Evolutionary conservation across 2,113 vertebrate species (phyloP), one percentile per base, ranked within the genome.

Genomic region (Zootoca vivipara): DNA sequence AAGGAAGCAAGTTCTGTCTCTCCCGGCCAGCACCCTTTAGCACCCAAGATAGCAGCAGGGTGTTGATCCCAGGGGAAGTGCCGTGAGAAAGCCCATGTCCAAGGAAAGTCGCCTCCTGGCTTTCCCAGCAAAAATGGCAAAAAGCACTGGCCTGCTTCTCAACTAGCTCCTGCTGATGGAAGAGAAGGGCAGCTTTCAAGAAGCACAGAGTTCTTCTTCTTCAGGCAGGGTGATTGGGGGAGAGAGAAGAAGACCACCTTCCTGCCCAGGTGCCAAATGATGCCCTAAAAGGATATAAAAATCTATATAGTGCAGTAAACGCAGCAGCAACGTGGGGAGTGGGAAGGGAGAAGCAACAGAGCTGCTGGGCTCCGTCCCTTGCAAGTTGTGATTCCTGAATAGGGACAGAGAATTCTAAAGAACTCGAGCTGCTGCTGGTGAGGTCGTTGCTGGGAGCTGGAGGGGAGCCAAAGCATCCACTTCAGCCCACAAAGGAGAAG

Each of bases 231-330:
- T 3, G 35, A 82, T 52, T 2, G 22, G 28, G 33, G 82, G 20
- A 18, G 33, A 7, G 40, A n/a, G 42, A 5, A 62, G 58, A 46
- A 52, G 42, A 7, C 24, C 82, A 20, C 46, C 67, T 70, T 40
- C 28, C 2, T 1, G 5, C 8, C 42, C 10, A 10, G n/a, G 69
- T 26, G 12, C 28, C 56, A 38, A 0, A 30, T 30, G 77, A 69
- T 94, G 88, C 89, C 93, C 82, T 83, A 81, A 90, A 88, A 77
- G 88, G 30, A 56, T 78, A 86, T 26, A 88, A 82, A 3, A 1
- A 81, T 62, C 74, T 83, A 72, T 83, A 72, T 84, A 58, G 1
- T 7, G 8, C 35, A 22, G 46, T 12, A 13, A 38, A 90, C 4
- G 20, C 86, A 40, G 83, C 67, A 28, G 72, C 0, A 2, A 67